These are phyloP conservation scores for Ivindomyrus marchei DNA, from an alignment of 2,113 vertebrate genomes.

Conservation along the genomic window DNA sequence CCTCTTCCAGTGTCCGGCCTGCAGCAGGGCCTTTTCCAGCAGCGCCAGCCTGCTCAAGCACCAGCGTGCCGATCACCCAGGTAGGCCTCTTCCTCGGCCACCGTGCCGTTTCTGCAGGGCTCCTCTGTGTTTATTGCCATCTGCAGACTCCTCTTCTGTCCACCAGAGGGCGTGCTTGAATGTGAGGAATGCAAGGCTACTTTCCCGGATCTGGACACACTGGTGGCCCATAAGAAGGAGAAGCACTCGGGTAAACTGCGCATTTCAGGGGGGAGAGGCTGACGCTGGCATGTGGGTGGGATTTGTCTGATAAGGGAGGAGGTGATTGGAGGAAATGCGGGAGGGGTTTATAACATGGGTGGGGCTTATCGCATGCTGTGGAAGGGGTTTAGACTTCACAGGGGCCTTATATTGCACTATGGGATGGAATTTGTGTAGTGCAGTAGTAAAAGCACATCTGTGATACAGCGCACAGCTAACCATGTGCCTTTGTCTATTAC, in stretches of 20 bases:
- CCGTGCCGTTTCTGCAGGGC: background rate
- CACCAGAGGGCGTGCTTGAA: slow-evolving; percentile 52
- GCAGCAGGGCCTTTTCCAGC: slow-evolving; percentile 72
- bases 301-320: background rate
- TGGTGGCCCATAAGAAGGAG: slow-evolving; percentile 57
- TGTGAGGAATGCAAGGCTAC: slow-evolving; percentile 56
- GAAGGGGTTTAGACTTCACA: background rate
- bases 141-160: background rate
- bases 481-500: background rate
- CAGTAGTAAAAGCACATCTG: background rate
- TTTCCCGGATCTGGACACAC: slow-evolving; percentile 49
- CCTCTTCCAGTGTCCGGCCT: slow-evolving; percentile 72
- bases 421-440: background rate
- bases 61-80: slow-evolving; percentile 65
- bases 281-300: background rate
- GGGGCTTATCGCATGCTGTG: background rate
- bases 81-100: slow-evolving; percentile 43
- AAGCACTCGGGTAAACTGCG: slow-evolving; percentile 54
- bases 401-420: background rate
- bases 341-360: background rate
- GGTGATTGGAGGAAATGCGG: background rate
- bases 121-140: background rate
- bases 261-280: background rate
- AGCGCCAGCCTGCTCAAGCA: slow-evolving; percentile 65
- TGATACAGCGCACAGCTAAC: background rate